Evolutionary conservation across 92 coral and sea anemone genomes (phyloP).

Genomic region (Metridium senile): DNA sequence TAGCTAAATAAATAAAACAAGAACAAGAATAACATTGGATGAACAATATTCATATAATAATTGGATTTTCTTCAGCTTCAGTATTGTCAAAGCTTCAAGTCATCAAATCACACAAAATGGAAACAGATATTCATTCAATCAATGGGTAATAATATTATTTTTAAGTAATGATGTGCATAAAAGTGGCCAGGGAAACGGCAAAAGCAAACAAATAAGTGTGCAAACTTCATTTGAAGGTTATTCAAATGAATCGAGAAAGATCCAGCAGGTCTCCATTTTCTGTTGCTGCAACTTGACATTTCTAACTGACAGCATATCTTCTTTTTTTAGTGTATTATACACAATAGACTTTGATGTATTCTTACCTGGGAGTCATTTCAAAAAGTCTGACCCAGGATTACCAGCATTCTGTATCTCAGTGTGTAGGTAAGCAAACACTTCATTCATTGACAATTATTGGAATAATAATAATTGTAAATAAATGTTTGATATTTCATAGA

Average conservation of each 20-base stretch:
- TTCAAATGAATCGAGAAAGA: too few relatives aligned
- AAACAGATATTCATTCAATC: neutral
- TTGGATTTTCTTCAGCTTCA: constrained; percentile 49
- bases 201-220: too few relatives aligned
- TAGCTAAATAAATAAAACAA: too few relatives aligned
- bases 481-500: constrained; percentile 29
- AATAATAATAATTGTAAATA: neutral
- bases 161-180: too few relatives aligned
- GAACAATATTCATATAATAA: neutral
- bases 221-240: too few relatives aligned
- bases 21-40: too few relatives aligned
- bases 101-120: constrained; percentile 77
- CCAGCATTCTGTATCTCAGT: constrained; percentile 85
- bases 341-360: constrained; percentile 83
- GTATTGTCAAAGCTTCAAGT: constrained; percentile 82
- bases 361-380: constrained; percentile 81
- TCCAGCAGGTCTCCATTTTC: too few relatives aligned
- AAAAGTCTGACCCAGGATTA: constrained; percentile 79
- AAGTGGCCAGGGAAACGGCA: too few relatives aligned
- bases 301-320: too few relatives aligned
- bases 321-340: constrained; percentile 23
- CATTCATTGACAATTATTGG: neutral
- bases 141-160: neutral
- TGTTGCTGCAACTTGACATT: too few relatives aligned
- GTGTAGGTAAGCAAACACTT: constrained; percentile 66